Evolutionary conservation across 2,888 invertebrate species (phyloP), one percentile per base, ranked within the genome.

Genomic region (Helleia helle): DNA sequence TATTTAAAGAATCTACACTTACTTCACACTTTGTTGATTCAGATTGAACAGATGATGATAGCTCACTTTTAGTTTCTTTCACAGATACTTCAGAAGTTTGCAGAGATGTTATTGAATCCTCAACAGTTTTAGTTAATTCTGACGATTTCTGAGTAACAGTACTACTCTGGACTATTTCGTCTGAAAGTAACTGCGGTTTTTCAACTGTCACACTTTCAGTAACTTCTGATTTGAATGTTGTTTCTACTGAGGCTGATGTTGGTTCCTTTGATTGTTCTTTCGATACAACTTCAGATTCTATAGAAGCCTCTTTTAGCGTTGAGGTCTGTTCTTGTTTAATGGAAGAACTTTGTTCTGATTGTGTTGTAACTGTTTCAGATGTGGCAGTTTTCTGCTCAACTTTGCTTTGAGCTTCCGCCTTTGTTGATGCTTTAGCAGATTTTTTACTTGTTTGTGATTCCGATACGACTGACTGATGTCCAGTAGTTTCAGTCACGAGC

Each of bases 401-500:
- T 44, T 54, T 39, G 49, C 40, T 39, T 49, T 43, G 41, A 41
- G 51, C 40, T 45, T 44, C 24, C 41, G 44, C 24, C 9, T 13
- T 42, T 39, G 46, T 26, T 37, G 38, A 43, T 37, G 47, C 36
- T 50, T 52, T 38, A 4, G 47, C 40, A 18, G 50, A 45, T 24
- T 69, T 56, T 52, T 68, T 59, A 46, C 52, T 65, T 6, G 50
- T 42, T 41, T 62, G 63, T 41, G 64, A 64, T 50, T 63, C 57
- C 36, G 50, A 47, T 42, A 64, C 58, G 46, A 57, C 60, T 40
- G 68, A 67, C 46, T 65, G 60, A 40, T 57, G 59, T 42, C 66
- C 71, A 41, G 59, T 59, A 43, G 61, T 55, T 48, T 55, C 45
- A 48, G 63, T 69, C 55, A 67, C 68, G 52, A 64, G 65, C 38